phyloP scores from a whole-genome alignment of 2,113 vertebrate genomes.

The Grammomys surdaster region DNA sequence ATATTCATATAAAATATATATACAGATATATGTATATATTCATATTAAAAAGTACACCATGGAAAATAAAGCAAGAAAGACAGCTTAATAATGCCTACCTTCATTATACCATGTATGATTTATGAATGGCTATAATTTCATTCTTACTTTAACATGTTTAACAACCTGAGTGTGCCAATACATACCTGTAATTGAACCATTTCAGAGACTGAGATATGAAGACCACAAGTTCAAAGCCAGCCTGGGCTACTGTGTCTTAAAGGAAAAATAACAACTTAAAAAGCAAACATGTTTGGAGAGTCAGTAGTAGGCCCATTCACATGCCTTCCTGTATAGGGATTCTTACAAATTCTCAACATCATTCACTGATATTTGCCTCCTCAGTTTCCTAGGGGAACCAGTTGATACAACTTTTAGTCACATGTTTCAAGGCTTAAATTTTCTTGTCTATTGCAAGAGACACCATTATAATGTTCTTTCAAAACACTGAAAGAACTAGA shows the following conservation, averaged over 20 bases:
- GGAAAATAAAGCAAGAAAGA: background rate
- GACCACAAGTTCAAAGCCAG: background rate
- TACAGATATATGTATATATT: too few relatives aligned
- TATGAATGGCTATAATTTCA: background rate
- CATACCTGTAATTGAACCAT: background rate
- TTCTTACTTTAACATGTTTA: background rate
- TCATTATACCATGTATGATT: background rate
- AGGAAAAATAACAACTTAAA: background rate
- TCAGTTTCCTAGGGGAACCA: background rate
- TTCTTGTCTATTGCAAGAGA: conserved; percentile 2
- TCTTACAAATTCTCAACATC: background rate
- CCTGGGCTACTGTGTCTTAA: background rate
- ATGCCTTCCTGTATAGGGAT: background rate
- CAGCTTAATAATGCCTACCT: background rate
- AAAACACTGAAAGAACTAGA: background rate
- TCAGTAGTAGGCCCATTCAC: background rate
- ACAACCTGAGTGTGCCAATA: too few relatives aligned
- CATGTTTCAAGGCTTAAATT: background rate
- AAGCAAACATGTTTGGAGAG: background rate
- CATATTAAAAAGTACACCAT: background rate
- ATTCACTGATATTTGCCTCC: background rate
- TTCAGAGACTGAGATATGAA: background rate
- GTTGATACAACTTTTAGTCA: background rate
- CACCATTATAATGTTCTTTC: background rate
- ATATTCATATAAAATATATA: background rate